These are phyloP conservation scores for Lasioglossum figueresi DNA, from an alignment of 2,888 invertebrate species.

Conservation along the genomic window DNA sequence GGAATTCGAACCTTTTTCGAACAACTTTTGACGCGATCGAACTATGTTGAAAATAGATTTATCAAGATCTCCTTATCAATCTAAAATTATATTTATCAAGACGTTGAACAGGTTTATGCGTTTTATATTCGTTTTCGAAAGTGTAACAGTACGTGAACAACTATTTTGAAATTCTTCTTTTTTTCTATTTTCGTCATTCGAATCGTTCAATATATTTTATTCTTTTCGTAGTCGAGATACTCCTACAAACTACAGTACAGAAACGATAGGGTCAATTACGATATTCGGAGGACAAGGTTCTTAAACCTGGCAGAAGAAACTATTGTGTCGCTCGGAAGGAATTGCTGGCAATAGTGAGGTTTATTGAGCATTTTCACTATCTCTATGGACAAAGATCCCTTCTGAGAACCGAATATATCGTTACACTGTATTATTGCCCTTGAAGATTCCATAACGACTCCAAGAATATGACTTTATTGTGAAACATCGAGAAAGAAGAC, in stretches of 20 bases:
- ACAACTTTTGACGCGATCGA: constrained; percentile 17
- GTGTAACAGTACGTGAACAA: constrained; percentile 28
- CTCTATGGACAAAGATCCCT: constrained; percentile 1
- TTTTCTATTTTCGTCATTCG: background rate
- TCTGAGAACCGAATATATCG: background rate
- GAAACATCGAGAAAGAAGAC: background rate
- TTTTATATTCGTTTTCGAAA: constrained; percentile 15
- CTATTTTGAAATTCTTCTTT: constrained; percentile 12
- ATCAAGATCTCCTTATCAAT: constrained; percentile 16
- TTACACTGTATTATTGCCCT: background rate
- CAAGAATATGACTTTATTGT: background rate
- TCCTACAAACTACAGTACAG: constrained; percentile 25
- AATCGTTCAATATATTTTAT: constrained; percentile 25
- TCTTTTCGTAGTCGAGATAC: constrained; percentile 21
- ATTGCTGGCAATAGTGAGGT: constrained; percentile 8
- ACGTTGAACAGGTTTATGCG: constrained; percentile 14
- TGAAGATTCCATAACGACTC: background rate
- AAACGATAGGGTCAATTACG: constrained; percentile 34
- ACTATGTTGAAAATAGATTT: constrained; percentile 26
- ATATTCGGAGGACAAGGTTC: background rate
- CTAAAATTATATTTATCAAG: constrained; percentile 29
- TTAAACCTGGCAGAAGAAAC: background rate
- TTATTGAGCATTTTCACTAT: constrained; percentile 14
- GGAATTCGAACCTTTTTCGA: background rate
- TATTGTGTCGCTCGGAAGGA: background rate